These are phyloP conservation scores for Barnardius zonarius DNA, from an alignment of 2,113 vertebrate species.

Conservation along the genomic window DNA sequence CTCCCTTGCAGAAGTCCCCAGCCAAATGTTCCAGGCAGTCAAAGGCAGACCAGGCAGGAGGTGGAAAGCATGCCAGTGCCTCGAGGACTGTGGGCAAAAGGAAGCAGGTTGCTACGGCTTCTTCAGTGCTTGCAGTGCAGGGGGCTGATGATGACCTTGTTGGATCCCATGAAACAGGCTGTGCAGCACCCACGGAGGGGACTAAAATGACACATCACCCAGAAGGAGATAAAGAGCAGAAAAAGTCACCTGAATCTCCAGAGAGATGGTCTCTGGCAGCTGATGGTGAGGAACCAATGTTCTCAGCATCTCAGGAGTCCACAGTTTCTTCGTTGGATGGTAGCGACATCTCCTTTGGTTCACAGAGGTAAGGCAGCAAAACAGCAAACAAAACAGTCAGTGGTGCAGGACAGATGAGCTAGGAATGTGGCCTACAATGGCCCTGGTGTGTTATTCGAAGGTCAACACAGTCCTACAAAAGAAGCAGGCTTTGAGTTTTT, in stretches of 20 bases:
- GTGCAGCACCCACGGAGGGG: background rate
- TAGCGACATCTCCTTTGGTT: conserved; percentile 78
- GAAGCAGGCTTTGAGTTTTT: background rate
- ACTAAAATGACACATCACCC: background rate
- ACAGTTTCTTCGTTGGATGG: conserved; percentile 71
- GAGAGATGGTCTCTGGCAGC: background rate
- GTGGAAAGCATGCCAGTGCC: background rate
- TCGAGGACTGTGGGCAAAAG: background rate
- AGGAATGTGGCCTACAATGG: background rate
- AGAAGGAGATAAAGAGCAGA: background rate
- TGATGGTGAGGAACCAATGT: conserved; percentile 26
- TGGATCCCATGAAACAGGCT: background rate
- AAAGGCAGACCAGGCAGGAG: background rate
- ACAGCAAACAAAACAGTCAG: background rate
- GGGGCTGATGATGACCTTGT: background rate
- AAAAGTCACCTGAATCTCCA: background rate
- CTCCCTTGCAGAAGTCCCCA: background rate
- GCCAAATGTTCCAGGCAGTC: background rate
- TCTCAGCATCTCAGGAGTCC: conserved; percentile 81
- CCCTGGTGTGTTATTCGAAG: background rate
- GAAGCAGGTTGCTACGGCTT: background rate
- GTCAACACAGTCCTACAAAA: background rate
- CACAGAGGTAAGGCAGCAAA: conserved; percentile 69
- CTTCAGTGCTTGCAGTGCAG: background rate
- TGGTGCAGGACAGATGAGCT: background rate